Conservation (phyloP, 2,797 vertebrate species). For the Pitangus sulphuratus region DNA sequence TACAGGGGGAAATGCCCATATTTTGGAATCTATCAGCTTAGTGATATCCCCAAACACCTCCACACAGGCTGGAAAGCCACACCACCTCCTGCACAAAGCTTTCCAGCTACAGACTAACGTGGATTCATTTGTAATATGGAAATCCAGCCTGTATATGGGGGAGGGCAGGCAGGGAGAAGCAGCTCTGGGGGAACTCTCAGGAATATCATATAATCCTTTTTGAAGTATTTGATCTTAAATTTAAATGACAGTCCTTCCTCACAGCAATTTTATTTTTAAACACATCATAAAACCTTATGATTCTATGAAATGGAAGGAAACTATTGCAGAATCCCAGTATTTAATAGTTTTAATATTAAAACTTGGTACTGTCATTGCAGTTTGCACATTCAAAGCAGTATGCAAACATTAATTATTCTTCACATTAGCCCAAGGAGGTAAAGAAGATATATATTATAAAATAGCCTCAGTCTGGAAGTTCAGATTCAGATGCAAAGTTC, state of each 20-base stretch:
- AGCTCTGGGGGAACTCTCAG: neutral
- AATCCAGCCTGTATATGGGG: neutral
- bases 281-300: neutral
- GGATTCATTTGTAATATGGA: neutral
- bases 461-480: neutral
- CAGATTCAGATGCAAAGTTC: neutral
- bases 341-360: slow-evolving; percentile 39
- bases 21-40: neutral
- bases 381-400: neutral
- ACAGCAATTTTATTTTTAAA: slow-evolving; percentile 45
- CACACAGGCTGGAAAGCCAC: neutral
- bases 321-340: neutral
- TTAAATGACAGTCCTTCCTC: slow-evolving; percentile 32
- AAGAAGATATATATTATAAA: neutral
- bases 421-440: neutral
- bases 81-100: neutral
- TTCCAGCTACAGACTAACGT: neutral
- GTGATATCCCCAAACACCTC: neutral
- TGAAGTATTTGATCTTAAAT: slow-evolving; percentile 37
- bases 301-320: neutral
- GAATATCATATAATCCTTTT: neutral
- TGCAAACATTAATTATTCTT: slow-evolving; percentile 14
- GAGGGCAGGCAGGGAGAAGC: neutral
- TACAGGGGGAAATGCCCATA: neutral
- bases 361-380: neutral